Evolutionary conservation across 2,113 vertebrate genomes (phyloP), one percentile per base, ranked within the genome.

Genomic region (Boleophthalmus pectinirostris): DNA sequence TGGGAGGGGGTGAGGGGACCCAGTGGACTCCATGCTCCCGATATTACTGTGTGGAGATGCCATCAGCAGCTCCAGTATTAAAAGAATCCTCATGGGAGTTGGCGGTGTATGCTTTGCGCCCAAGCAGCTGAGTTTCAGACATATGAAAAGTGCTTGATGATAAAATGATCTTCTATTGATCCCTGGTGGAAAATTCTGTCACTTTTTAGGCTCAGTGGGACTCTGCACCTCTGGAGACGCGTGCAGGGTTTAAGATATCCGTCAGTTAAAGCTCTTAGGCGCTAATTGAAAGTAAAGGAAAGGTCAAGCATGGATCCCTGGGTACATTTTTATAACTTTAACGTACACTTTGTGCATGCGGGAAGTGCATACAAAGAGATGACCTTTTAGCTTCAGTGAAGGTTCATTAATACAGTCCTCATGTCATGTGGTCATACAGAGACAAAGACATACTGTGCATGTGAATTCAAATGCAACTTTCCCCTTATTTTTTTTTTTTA

Each of bases 121-220:
- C 69, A 65, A 77, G 68, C 79, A 70, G 47, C 43, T 3, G 1
- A 79, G 70, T 77, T 65, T 79, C 23, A 77, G 53, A 82, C 75
- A 72, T 60, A 70, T 72, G 67, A 38, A 68, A 58, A 29, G 45
- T 73, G 53, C 66, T 49, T 38, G 66, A 72, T 78, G 74, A 82
- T 80, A 53, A 82, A 82, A 73, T 66, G 66, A 86, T 57, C 65
- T 54, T 25, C 75, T 84, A 82, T 79, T 81, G 79, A 82, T 85
- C 69, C 83, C 78, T 61, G 74, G 21, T 69, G 78, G 73, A 73
- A 84, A 81, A 87, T 81, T 80, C 65, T 82, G 29, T 0, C 68
- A 69, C 76, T 78, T 66, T 66, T 47, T 15, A 1, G 18, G 6
- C 72, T 71, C 49, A 11, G 21, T 1, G 56, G 18, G 68, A 74